These are phyloP conservation scores for Spodoptera frugiperda DNA, from an alignment of 1,140 invertebrate species.

Conservation along the genomic window DNA sequence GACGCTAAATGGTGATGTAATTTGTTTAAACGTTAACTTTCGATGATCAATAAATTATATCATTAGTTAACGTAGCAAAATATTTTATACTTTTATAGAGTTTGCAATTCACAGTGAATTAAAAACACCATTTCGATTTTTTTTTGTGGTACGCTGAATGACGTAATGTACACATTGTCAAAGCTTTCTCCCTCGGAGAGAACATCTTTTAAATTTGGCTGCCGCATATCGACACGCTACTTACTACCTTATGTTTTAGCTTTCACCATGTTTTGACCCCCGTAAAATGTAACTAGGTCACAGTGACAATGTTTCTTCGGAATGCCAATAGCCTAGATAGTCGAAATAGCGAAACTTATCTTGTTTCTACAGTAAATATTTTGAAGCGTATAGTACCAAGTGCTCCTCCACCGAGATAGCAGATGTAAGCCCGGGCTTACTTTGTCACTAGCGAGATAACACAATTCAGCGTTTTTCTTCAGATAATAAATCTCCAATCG, in stretches of 20 bases:
- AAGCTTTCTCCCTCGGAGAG: not conserved
- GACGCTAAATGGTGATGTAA: conserved; percentile 12
- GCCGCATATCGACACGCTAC: not conserved
- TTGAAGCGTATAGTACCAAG: too few relatives aligned
- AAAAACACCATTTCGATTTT: not conserved
- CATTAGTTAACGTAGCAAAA: too few relatives aligned
- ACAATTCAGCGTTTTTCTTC: conserved; percentile 57
- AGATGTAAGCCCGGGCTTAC: not conserved
- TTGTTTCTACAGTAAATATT: too few relatives aligned
- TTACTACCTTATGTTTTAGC: not conserved
- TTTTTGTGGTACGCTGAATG: not conserved
- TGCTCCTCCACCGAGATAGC: too few relatives aligned
- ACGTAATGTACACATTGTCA: too few relatives aligned
- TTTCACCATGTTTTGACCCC: not conserved
- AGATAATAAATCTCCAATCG: conserved; percentile 61
- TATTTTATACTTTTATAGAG: too few relatives aligned
- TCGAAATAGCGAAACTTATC: too few relatives aligned
- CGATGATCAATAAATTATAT: too few relatives aligned
- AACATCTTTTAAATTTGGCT: not conserved
- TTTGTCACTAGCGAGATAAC: not conserved
- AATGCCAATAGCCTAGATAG: not conserved
- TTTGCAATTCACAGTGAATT: not conserved
- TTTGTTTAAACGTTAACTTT: conserved; percentile 1
- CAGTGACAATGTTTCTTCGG: not conserved
- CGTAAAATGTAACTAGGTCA: not conserved